Base-by-base conservation (phyloP, 2,113 vertebrate genomes). In the Apaloderma vittatum region DNA sequence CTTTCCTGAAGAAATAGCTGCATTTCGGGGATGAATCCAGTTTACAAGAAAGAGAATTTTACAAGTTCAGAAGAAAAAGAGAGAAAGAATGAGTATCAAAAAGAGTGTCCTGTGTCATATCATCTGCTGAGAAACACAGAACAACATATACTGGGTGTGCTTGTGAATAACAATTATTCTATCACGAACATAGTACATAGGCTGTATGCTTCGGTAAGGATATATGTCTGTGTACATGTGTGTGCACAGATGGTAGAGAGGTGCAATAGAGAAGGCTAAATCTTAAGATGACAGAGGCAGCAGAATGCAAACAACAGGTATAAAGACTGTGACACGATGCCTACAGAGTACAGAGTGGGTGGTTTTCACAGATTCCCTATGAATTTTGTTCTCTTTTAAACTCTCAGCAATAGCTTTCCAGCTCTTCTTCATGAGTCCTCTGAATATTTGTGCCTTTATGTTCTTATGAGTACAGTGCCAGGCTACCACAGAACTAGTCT, bases 391-490 rank as follows among this genome's bases (percentile, higher is more conserved):
- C 65, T 63, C 81, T 70, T 70, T 70, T 36, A 37, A 15, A 11
- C 15, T 22, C 9, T 83, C n/a, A 66, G 15, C 21, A 80, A 30
- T 3, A 80, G 46, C 10, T 91, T 93, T 91, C 76, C 76, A 76
- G 20, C 37, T 77, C 15, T 77, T 86, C 21, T 21, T 40, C 29
- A 5, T 11, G 34, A 85, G 30, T 71, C 22, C 37, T 86, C 67
- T 37, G 40, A 70, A 21, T 29, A 20, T 65, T 30, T 66, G 11
- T 86, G 51, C 24, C 49, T 90, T 45, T 78, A 29, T 68, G 7
- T 67, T 71, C 24, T 24, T 51, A 22, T 0, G 1, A 71, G 45
- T 37, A n/a, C 0, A 1, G 12, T 26, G 21, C 24, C n/a, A 74
- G 82, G 70, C 68, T 77, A 37, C 20, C 1, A 1, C 54, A 23